phyloP scores from a whole-genome alignment of 2,113 vertebrate genomes.

The Eulemur rufifrons region DNA sequence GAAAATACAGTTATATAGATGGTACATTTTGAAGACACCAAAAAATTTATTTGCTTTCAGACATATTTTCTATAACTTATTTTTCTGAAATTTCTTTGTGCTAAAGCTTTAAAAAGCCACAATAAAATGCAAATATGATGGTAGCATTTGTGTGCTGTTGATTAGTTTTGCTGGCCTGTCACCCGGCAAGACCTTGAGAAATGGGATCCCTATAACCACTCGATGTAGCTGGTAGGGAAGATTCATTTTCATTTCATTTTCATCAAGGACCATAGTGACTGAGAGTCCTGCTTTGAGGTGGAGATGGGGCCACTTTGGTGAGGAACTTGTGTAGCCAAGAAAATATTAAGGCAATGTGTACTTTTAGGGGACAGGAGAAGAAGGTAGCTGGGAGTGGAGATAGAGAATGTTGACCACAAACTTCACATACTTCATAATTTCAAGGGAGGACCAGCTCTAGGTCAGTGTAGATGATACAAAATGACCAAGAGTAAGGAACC shows the following conservation, averaged over 20 bases:
- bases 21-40: background rate
- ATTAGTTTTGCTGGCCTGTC: background rate
- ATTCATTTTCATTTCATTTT: background rate
- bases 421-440: background rate
- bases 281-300: background rate
- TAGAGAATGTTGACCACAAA: background rate
- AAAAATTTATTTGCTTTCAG: slow-evolving; percentile 32
- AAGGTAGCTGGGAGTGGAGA: background rate
- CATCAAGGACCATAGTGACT: background rate
- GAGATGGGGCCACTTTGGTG: background rate
- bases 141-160: background rate
- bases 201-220: background rate
- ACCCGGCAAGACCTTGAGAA: background rate
- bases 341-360: background rate
- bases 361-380: background rate
- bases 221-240: background rate
- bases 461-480: background rate
- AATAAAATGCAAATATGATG: background rate
- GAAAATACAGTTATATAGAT: background rate
- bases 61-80: background rate
- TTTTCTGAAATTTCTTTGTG: background rate
- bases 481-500: background rate
- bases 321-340: background rate
- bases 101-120: background rate
- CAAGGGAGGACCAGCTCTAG: background rate